Evolutionary conservation across 2,797 vertebrate genomes (phyloP).

Genomic region (Jordanella pulchra): DNA sequence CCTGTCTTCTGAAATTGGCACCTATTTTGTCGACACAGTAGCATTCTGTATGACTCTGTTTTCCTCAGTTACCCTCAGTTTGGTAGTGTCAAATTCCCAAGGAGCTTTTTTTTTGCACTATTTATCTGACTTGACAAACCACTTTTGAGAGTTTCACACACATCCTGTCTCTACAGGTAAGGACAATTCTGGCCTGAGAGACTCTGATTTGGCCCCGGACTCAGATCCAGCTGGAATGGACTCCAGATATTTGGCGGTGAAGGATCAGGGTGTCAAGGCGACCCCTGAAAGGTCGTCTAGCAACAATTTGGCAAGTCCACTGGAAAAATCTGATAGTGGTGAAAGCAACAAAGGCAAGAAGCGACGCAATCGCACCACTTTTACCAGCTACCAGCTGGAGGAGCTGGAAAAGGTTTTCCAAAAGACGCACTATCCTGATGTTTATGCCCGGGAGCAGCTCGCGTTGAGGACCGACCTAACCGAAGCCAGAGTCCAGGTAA

Average conservation of each 20-base stretch:
- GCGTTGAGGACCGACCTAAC: conserved; percentile 98
- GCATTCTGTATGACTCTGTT: conserved; percentile 1
- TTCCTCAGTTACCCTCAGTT: conserved; percentile 1
- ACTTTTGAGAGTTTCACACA: background rate
- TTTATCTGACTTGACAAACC: background rate
- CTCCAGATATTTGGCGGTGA: conserved; percentile 89
- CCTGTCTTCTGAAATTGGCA: background rate
- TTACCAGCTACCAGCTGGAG: conserved; percentile 97
- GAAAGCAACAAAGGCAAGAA: conserved; percentile 99
- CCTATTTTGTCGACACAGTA: background rate
- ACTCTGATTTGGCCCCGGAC: conserved; percentile 86
- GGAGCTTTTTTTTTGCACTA: background rate
- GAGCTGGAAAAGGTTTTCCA: conserved; percentile 99
- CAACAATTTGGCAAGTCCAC: conserved; percentile 83
- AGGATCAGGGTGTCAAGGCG: conserved; percentile 87
- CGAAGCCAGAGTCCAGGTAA: conserved; percentile 93
- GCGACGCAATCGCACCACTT: conserved; percentile 95
- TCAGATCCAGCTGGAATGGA: conserved; percentile 92
- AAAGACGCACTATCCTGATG: conserved; percentile 98
- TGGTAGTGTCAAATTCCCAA: conserved; percentile 1
- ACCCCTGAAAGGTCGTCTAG: conserved; percentile 84
- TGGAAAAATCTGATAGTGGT: conserved; percentile 89
- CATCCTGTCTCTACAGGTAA: conserved; percentile 81
- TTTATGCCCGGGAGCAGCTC: conserved; percentile 96
- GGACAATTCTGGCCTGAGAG: conserved; percentile 86